Conservation (phyloP, 2,797 vertebrate species). For the Aeoliscus strigatus region DNA sequence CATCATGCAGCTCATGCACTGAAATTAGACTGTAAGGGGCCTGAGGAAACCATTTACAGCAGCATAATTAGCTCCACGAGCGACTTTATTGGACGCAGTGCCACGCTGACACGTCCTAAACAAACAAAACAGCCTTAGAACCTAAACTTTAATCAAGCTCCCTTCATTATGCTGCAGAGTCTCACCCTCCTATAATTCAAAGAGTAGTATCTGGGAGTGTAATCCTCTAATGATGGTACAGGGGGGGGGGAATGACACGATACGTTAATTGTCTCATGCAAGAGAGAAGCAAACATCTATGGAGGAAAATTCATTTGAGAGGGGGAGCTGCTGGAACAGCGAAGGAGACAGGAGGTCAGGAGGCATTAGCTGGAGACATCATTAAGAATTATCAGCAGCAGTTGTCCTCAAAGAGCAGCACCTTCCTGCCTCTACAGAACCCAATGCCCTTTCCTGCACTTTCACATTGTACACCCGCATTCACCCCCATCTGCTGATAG, state of each 20-base stretch:
- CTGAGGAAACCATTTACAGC: slow-evolving; percentile 32
- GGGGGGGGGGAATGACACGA: background rate
- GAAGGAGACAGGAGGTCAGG: slow-evolving; percentile 56
- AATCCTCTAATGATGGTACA: background rate
- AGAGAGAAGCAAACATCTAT: slow-evolving; percentile 41
- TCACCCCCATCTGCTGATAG: no score
- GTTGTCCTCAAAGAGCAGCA: no score
- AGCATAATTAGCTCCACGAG: slow-evolving; percentile 41
- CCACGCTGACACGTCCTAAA: no score
- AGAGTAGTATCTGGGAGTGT: slow-evolving; percentile 26
- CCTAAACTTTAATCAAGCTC: background rate
- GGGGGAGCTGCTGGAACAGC: background rate
- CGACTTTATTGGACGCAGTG: slow-evolving; percentile 15
- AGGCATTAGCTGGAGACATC: no score
- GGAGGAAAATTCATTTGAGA: slow-evolving; percentile 19
- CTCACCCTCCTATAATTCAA: slow-evolving; percentile 18
- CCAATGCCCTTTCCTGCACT: no score
- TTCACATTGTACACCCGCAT: no score
- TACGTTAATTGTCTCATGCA: background rate
- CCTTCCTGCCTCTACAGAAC: no score
- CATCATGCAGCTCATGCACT: slow-evolving; percentile 13
- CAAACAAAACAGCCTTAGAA: no score
- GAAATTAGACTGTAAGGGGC: slow-evolving; percentile 35
- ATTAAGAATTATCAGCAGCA: no score
- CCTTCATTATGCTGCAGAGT: no score